Conservation (phyloP, 2,888 invertebrate genomes). For the Muscina levida region DNA sequence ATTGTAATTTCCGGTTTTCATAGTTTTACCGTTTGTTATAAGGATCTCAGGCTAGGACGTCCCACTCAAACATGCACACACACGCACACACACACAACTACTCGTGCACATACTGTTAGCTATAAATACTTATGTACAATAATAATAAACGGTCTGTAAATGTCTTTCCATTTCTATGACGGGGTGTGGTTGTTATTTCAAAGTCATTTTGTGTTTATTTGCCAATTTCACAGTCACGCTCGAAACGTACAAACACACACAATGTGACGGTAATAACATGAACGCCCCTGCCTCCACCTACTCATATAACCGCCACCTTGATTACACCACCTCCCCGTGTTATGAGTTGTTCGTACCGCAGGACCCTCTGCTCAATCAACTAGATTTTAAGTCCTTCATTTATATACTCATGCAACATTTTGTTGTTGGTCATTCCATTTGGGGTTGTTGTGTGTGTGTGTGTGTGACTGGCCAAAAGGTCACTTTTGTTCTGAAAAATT, state of each 20-base stretch:
- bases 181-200: constrained; percentile 67
- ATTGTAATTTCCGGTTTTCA: constrained; percentile 78
- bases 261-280: constrained; percentile 36
- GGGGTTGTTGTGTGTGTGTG: constrained; percentile 25
- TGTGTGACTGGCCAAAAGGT: constrained; percentile 48
- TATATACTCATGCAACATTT: not conserved
- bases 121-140: too few relatives aligned
- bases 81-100: too few relatives aligned
- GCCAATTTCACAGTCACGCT: constrained; percentile 60
- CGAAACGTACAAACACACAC: constrained; percentile 14
- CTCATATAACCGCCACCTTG: constrained; percentile 36
- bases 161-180: constrained; percentile 5
- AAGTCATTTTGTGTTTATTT: constrained; percentile 56
- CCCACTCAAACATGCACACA: not conserved
- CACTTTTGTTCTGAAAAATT: constrained; percentile 50
- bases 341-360: constrained; percentile 51
- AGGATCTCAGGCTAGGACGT: not conserved
- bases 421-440: constrained; percentile 45
- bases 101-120: too few relatives aligned
- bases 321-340: constrained; percentile 19
- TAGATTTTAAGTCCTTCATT: constrained; percentile 31
- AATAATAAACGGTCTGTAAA: not conserved
- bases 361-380: constrained; percentile 50
- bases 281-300: not conserved
- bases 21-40: constrained; percentile 11